Percentiles rank a stretch among this genome's conserved stretches.
Conservation (phyloP, 2,888 invertebrate species). For the Lasioglossum figueresi region DNA sequence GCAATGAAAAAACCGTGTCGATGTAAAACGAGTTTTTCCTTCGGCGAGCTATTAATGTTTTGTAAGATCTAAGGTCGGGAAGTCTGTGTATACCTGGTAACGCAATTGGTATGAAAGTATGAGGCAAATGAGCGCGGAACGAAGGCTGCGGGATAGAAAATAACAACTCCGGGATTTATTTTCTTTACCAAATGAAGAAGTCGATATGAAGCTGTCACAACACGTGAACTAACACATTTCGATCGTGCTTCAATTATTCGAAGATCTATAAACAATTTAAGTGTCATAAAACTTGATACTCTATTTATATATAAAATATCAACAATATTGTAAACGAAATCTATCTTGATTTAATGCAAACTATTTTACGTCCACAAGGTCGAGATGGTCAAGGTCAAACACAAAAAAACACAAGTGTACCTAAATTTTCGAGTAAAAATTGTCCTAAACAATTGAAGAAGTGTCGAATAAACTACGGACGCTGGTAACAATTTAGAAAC, state of each 20-base stretch:
- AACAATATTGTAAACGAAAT: not conserved
- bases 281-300: no score
- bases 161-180: conserved; percentile 4
- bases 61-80: conserved; percentile 32
- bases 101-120: conserved; percentile 32
- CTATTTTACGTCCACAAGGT: not conserved
- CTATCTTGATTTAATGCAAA: not conserved
- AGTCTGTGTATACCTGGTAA: conserved; percentile 13
- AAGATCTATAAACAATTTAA: not conserved
- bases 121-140: conserved; percentile 38
- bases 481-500: no score
- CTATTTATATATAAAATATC: no score
- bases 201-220: not conserved
- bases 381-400: not conserved
- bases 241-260: not conserved
- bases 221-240: not conserved
- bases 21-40: conserved; percentile 35
- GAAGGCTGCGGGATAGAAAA: conserved; percentile 23
- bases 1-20: not conserved
- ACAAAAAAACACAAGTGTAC: no score
- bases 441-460: no score
- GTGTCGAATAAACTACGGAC: no score
- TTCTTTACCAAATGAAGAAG: conserved; percentile 3
- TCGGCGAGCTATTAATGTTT: conserved; percentile 26
- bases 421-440: no score